Evolutionary conservation across 2,113 vertebrate species (phyloP).

Genomic region (Poeciliopsis turrubarensis): DNA sequence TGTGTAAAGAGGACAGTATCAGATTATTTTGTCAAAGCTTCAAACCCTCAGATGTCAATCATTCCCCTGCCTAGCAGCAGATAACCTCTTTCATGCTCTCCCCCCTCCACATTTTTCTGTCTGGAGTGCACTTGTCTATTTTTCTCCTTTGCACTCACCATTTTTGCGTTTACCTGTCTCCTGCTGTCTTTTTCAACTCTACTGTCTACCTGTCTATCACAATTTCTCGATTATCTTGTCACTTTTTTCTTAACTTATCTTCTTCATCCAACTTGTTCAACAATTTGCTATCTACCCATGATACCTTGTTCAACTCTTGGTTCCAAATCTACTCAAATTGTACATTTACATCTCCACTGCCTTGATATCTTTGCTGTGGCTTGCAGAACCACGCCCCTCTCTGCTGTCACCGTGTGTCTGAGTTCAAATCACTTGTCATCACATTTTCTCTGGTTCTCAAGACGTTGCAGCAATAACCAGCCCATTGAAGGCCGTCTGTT

Average conservation of each 20-base stretch:
- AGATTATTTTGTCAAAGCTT: constrained; percentile 54
- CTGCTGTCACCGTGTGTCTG: constrained; percentile 34
- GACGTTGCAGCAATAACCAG: constrained; percentile 26
- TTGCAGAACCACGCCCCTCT: constrained; percentile 9
- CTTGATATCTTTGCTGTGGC: constrained; percentile 18
- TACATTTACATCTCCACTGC: background rate
- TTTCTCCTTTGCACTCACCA: constrained; percentile 45
- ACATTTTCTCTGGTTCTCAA: constrained; percentile 35
- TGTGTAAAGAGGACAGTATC: constrained; percentile 47
- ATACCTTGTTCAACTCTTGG: background rate
- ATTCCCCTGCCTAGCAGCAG: constrained; percentile 38
- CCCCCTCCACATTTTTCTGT: constrained; percentile 20
- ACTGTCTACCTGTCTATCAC: constrained; percentile 35
- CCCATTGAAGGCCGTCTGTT: constrained; percentile 69
- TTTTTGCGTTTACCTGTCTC: constrained; percentile 50
- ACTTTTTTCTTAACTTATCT: constrained; percentile 2
- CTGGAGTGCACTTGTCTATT: constrained; percentile 29
- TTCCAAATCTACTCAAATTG: constrained; percentile 16
- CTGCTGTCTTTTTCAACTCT: constrained; percentile 20
- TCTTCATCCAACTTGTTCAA: constrained; percentile 4
- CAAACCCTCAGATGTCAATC: constrained; percentile 60
- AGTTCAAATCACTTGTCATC: constrained; percentile 40
- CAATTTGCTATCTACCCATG: constrained; percentile 1
- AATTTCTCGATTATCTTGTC: constrained; percentile 24
- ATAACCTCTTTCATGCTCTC: constrained; percentile 64